phyloP scores from a whole-genome alignment of 2,888 invertebrate genomes.

The Ophraella communa region DNA sequence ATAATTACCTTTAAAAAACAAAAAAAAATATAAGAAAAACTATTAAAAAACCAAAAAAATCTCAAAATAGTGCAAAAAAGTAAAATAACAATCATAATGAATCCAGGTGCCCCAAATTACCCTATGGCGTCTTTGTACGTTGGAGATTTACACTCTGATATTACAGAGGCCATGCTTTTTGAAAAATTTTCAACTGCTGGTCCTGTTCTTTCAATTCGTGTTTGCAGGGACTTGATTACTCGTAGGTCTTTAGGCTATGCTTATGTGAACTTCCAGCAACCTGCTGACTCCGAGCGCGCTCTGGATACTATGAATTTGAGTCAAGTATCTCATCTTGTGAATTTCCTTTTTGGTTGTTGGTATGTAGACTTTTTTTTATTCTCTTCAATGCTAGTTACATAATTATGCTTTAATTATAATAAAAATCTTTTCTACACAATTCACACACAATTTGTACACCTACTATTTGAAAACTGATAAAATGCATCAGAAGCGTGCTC shows the following conservation, averaged over 20 bases:
- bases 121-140: conserved; percentile 98
- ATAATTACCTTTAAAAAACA: conserved; percentile 47
- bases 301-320: conserved; percentile 99
- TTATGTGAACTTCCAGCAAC: conserved; percentile 99
- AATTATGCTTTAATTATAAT: no score
- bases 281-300: conserved; percentile 98
- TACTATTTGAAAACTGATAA: no score
- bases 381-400: no score
- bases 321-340: no score
- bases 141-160: conserved; percentile 97
- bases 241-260: conserved; percentile 98
- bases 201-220: conserved; percentile 97
- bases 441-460: no score
- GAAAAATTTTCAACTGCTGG: conserved; percentile 99
- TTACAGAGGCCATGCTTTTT: conserved; percentile 98
- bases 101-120: conserved; percentile 86
- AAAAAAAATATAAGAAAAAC: conserved; percentile 71
- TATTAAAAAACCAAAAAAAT: conserved; percentile 74
- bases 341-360: no score
- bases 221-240: conserved; percentile 98
- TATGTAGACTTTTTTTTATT: no score
- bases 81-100: conserved; percentile 73
- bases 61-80: conserved; percentile 72
- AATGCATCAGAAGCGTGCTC: no score
- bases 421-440: no score